phyloP scores from a whole-genome alignment of 2,888 invertebrate species.

The Megastigmus dorsalis region DNA sequence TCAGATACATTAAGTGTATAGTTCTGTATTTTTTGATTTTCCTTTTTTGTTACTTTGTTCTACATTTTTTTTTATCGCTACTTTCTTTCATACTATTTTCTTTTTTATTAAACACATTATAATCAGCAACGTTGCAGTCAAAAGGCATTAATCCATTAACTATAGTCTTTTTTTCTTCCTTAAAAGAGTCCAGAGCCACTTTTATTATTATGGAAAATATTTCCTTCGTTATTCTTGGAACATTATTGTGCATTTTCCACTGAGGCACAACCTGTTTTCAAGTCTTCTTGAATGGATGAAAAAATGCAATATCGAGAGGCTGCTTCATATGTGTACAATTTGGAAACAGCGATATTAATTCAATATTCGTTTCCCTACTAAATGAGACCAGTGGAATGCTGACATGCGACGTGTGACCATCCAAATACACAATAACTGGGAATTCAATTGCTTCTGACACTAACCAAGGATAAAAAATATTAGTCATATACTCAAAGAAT shows the following conservation, averaged over 20 bases:
- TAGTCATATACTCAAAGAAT: constrained; percentile 69
- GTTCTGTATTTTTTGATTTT: too few relatives aligned
- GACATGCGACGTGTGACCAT: constrained; percentile 69
- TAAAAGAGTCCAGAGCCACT: constrained; percentile 6
- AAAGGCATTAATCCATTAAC: constrained; percentile 35
- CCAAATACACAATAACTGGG: constrained; percentile 68
- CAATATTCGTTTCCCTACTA: constrained; percentile 47
- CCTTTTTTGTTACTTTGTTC: too few relatives aligned
- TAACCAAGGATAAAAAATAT: constrained; percentile 68
- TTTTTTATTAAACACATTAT: constrained; percentile 10
- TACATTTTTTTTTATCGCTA: neutral
- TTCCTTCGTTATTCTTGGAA: neutral
- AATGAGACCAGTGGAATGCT: constrained; percentile 57
- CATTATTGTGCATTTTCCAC: constrained; percentile 25
- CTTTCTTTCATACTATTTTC: neutral
- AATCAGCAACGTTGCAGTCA: constrained; percentile 14
- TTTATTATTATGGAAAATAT: neutral
- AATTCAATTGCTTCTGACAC: constrained; percentile 60
- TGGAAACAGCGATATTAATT: constrained; percentile 58
- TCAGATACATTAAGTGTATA: too few relatives aligned
- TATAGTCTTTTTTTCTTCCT: constrained; percentile 15
- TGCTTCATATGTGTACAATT: constrained; percentile 69
- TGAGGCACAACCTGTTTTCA: constrained; percentile 54
- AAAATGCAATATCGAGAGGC: constrained; percentile 68
- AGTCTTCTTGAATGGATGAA: constrained; percentile 62